These are phyloP conservation scores for Eptesicus fuscus DNA, from an alignment of 2,113 vertebrate genomes.

Conservation along the genomic window DNA sequence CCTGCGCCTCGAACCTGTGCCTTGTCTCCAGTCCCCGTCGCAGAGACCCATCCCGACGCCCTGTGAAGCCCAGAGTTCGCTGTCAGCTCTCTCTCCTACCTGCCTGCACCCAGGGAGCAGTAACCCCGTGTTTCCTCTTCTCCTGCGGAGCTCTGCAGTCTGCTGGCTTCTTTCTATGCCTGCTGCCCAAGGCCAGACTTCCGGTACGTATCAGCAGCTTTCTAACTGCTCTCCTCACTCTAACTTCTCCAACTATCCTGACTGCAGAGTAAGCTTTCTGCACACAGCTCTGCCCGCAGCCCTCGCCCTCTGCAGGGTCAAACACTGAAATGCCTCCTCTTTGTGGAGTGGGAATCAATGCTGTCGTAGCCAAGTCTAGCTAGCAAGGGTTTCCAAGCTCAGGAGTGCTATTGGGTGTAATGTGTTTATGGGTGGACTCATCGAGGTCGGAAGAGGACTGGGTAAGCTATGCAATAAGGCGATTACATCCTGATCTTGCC, in stretches of 20 bases:
- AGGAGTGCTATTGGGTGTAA: neutral
- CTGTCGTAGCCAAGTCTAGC: neutral
- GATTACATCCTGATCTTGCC: neutral
- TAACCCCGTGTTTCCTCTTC: neutral
- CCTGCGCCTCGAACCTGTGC: neutral
- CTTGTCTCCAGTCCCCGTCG: neutral
- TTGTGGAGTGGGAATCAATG: neutral
- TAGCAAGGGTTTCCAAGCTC: neutral
- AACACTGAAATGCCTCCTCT: neutral
- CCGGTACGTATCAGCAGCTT: neutral
- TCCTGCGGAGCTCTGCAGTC: neutral
- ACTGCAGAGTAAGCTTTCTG: neutral
- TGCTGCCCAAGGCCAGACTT: neutral
- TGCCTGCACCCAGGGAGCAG: too few species aligned
- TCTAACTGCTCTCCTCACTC: neutral
- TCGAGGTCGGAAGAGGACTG: neutral
- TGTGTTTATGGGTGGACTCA: neutral
- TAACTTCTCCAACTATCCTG: neutral
- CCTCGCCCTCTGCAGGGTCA: neutral
- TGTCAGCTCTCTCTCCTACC: neutral
- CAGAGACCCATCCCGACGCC: neutral
- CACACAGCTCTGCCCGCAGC: neutral
- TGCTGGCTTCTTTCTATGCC: neutral
- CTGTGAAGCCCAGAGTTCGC: neutral
- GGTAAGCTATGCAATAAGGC: neutral